A percentile compares a stretch with the other conserved stretches of the same genome.
Conservation (phyloP, 2,888 invertebrate genomes). For the Sinopyrophorus schimmeli region DNA sequence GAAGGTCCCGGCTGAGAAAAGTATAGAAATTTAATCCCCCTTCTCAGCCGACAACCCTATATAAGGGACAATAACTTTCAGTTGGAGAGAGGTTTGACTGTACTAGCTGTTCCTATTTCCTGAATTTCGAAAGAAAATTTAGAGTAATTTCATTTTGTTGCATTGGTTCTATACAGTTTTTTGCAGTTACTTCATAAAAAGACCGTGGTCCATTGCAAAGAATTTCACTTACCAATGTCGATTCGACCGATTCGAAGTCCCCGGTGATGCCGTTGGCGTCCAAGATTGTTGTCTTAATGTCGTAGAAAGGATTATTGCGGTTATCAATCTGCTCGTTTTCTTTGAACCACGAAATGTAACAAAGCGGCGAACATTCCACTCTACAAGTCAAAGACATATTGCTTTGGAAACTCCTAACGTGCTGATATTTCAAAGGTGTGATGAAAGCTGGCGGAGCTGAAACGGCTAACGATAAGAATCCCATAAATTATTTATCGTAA, state of each 20-base stretch:
- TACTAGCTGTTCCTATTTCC: no score
- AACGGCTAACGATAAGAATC: slow-evolving; percentile 38
- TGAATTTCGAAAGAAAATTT: no score
- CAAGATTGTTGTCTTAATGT: slow-evolving; percentile 67
- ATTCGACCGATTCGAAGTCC: slow-evolving; percentile 86
- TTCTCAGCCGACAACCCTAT: no score
- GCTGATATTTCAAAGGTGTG: slow-evolving; percentile 65
- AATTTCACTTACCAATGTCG: slow-evolving; percentile 69
- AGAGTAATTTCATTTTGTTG: no score
- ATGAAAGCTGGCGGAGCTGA: slow-evolving; percentile 88
- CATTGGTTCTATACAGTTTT: no score
- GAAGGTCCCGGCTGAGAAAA: no score
- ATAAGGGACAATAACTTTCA: no score
- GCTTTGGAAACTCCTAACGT: slow-evolving; percentile 54
- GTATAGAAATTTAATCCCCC: no score
- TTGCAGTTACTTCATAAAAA: no score
- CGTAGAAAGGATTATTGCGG: slow-evolving; percentile 64
- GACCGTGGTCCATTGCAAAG: not conserved
- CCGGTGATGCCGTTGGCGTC: slow-evolving; percentile 77
- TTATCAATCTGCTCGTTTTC: slow-evolving; percentile 71
- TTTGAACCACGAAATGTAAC: slow-evolving; percentile 83
- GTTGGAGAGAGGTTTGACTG: no score
- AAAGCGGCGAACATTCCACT: slow-evolving; percentile 87
- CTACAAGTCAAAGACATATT: slow-evolving; percentile 76
- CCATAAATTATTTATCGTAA: no score